These are phyloP conservation scores for Pseudeuparius sepicola DNA, from an alignment of 2,888 invertebrate genomes.

Conservation along the genomic window DNA sequence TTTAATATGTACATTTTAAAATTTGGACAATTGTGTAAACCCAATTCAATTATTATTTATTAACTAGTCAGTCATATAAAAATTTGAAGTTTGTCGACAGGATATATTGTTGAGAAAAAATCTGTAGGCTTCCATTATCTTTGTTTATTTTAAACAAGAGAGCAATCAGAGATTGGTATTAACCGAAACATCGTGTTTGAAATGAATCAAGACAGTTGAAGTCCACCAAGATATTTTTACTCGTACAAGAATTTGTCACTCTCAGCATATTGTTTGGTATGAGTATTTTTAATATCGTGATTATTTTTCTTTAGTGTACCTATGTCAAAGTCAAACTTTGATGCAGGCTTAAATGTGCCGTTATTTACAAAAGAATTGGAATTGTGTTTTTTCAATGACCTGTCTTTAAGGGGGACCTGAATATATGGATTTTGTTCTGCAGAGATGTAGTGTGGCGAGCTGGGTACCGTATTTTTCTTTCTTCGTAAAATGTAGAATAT, in stretches of 20 bases:
- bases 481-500: slow-evolving; percentile 28
- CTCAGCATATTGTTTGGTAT: slow-evolving; percentile 30
- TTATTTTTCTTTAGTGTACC: slow-evolving; percentile 50
- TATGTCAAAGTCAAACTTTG: slow-evolving; percentile 63
- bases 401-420: slow-evolving; percentile 71
- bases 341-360: slow-evolving; percentile 46
- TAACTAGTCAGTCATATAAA: too few species aligned
- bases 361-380: slow-evolving; percentile 30
- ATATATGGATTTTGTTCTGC: slow-evolving; percentile 77
- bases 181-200: too few species aligned
- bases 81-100: not conserved
- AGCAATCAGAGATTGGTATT: too few species aligned
- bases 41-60: not conserved
- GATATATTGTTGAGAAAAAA: not conserved
- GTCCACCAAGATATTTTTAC: slow-evolving; percentile 16
- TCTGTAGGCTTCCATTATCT: slow-evolving; percentile 5
- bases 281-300: slow-evolving; percentile 52
- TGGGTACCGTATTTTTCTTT: slow-evolving; percentile 51
- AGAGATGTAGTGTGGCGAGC: slow-evolving; percentile 73
- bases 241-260: slow-evolving; percentile 30
- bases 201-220: too few species aligned
- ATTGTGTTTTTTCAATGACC: slow-evolving; percentile 40
- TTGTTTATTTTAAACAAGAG: slow-evolving; percentile 9
- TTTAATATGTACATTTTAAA: not conserved
- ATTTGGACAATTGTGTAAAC: not conserved